A percentile compares a stretch with the other conserved stretches of the same genome.
phyloP scores from a whole-genome alignment of 2,797 vertebrate species.

The Adrianichthys oophorus region DNA sequence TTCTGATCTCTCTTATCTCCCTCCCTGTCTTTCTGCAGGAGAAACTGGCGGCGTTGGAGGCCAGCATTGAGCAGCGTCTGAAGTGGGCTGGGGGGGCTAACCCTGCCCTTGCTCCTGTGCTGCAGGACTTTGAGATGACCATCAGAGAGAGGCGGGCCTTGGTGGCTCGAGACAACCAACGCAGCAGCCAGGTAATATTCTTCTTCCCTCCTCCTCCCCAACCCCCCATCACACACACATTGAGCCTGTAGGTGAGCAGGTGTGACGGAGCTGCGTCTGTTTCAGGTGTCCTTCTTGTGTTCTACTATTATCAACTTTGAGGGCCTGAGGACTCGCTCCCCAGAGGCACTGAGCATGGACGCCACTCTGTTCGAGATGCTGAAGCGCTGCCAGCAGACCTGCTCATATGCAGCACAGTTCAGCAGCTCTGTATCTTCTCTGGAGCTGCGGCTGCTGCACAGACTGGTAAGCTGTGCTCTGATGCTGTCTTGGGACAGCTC shows the following conservation, averaged over 20 bases:
- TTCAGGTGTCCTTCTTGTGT: slow-evolving; percentile 93
- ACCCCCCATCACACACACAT: too few species aligned
- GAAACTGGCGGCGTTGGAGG: slow-evolving; percentile 91
- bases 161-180: slow-evolving; percentile 92
- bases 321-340: slow-evolving; percentile 91
- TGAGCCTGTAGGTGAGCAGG: too few species aligned
- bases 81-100: slow-evolving; percentile 99
- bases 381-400: slow-evolving; percentile 96
- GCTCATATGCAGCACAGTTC: slow-evolving; percentile 93
- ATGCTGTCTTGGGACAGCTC: too few species aligned
- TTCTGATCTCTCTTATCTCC: neutral
- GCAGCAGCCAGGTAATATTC: slow-evolving; percentile 82
- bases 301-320: slow-evolving; percentile 98
- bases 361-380: slow-evolving; percentile 91
- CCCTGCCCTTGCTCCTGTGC: slow-evolving; percentile 90
- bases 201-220: too few species aligned
- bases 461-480: slow-evolving; percentile 83
- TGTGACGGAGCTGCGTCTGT: neutral
- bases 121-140: slow-evolving; percentile 98
- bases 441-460: slow-evolving; percentile 91
- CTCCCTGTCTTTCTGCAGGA: slow-evolving; percentile 76
- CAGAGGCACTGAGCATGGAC: slow-evolving; percentile 92
- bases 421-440: slow-evolving; percentile 92
- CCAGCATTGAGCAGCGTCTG: slow-evolving; percentile 96
- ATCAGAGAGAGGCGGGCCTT: slow-evolving; percentile 91